phyloP scores from a whole-genome alignment of 2,888 invertebrate species.

The Gortyna flavago region DNA sequence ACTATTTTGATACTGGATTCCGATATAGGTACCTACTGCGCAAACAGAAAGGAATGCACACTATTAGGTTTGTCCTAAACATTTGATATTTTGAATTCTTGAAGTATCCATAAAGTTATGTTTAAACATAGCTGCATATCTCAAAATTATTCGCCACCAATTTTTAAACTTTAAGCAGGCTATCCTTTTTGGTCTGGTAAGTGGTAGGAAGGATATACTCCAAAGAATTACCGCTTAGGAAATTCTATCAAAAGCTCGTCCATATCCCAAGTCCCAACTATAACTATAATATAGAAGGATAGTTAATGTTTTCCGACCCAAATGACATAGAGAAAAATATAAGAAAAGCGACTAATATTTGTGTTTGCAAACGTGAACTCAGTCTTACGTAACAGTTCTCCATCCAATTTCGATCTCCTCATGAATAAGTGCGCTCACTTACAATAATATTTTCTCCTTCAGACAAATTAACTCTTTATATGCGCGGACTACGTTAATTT shows the following conservation, averaged over 20 bases:
- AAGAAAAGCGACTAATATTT: constrained; percentile 36
- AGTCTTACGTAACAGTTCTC: constrained; percentile 40
- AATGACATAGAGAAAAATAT: constrained; percentile 20
- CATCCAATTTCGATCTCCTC: constrained; percentile 50
- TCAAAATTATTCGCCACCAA: not conserved
- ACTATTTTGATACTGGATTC: constrained; percentile 13
- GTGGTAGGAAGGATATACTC: not conserved
- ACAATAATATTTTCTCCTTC: constrained; percentile 40
- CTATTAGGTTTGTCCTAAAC: not conserved
- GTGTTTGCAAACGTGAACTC: constrained; percentile 36
- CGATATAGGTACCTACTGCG: not conserved
- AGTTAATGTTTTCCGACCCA: constrained; percentile 11
- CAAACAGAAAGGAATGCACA: constrained; percentile 2
- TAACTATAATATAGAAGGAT: constrained; percentile 6
- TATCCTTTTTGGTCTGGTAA: not conserved
- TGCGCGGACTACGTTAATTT: not conserved
- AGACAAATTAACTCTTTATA: constrained; percentile 24
- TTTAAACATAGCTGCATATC: not conserved
- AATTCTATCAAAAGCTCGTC: constrained; percentile 11
- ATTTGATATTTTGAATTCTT: constrained; percentile 13
- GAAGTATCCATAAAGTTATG: not conserved
- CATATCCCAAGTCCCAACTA: not conserved
- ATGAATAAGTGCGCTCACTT: constrained; percentile 57
- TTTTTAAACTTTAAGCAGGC: not conserved
- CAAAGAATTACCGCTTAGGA: not conserved